Conservation (phyloP, 2,888 invertebrate genomes). For the Sinodicranocentrus sp. region DNA sequence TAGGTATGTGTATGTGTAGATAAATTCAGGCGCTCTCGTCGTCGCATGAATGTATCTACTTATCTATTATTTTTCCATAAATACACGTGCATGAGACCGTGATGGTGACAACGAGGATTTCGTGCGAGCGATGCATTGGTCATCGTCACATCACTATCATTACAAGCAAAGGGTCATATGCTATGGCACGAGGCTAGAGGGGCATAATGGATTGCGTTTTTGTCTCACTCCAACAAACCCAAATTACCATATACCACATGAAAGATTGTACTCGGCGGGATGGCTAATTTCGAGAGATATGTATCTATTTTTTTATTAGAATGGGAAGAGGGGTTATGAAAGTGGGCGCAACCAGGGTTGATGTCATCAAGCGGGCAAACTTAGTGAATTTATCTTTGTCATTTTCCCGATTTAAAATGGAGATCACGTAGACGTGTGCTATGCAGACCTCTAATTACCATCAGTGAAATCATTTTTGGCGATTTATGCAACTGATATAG, state of each 20-base stretch:
- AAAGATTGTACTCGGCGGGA: conserved; percentile 29
- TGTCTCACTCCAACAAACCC: not conserved
- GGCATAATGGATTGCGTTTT: conserved; percentile 58
- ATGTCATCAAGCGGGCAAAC: conserved; percentile 46
- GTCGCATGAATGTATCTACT: conserved; percentile 24
- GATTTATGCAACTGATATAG: conserved; percentile 50
- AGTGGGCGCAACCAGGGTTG: conserved; percentile 31
- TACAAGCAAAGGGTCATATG: conserved; percentile 55
- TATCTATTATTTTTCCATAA: conserved; percentile 21
- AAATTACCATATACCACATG: conserved; percentile 13
- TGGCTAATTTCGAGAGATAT: conserved; percentile 61
- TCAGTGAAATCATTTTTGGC: conserved; percentile 47
- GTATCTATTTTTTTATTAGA: conserved; percentile 55
- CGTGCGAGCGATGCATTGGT: conserved; percentile 59
- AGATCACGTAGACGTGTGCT: conserved; percentile 56
- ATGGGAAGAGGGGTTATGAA: conserved; percentile 16
- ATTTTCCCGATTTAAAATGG: conserved; percentile 45
- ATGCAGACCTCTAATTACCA: conserved; percentile 60
- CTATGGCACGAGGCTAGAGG: conserved; percentile 56
- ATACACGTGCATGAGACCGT: conserved; percentile 28
- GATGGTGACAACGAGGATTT: conserved; percentile 58
- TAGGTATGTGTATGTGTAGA: not conserved
- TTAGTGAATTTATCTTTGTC: conserved; percentile 55
- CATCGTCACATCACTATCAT: conserved; percentile 65
- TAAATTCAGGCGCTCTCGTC: not conserved